Percentiles rank a stretch among this genome's conserved stretches.
Evolutionary conservation across 2,888 invertebrate species (phyloP).

Genomic region (Agriopis aurantiaria): DNA sequence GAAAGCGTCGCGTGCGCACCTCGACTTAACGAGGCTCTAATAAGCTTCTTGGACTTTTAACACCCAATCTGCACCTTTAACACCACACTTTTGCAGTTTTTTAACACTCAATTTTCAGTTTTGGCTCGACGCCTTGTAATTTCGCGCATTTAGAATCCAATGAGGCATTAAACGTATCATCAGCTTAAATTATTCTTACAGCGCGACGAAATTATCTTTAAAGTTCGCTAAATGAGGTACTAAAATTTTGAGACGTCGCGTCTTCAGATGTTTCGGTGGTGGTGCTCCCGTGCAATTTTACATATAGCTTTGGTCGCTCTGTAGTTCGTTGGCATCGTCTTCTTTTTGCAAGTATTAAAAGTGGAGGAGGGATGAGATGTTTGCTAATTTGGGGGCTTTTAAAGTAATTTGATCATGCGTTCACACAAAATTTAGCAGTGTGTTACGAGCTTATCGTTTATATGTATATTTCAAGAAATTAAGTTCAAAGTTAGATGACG

Average conservation of each 20-base stretch:
- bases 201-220: neutral
- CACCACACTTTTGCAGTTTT: slow-evolving; percentile 46
- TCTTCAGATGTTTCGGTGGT: neutral
- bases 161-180: slow-evolving; percentile 44
- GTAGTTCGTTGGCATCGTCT: slow-evolving; percentile 39
- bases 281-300: neutral
- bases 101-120: slow-evolving; percentile 80
- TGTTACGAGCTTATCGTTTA: too few relatives aligned
- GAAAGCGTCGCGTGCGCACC: slow-evolving; percentile 51
- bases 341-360: slow-evolving; percentile 19
- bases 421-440: too few relatives aligned
- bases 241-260: neutral
- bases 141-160: slow-evolving; percentile 66
- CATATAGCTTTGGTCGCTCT: neutral
- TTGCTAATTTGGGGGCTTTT: slow-evolving; percentile 21
- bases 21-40: slow-evolving; percentile 51
- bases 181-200: slow-evolving; percentile 29
- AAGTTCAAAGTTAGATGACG: too few relatives aligned
- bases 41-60: slow-evolving; percentile 45
- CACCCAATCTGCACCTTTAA: slow-evolving; percentile 42
- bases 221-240: slow-evolving; percentile 1
- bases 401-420: slow-evolving; percentile 6
- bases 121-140: slow-evolving; percentile 67
- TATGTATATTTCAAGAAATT: too few relatives aligned
- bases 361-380: slow-evolving; percentile 19